Base-by-base conservation (phyloP, 2,797 vertebrate genomes). In the Eidolon dupreanum region DNA sequence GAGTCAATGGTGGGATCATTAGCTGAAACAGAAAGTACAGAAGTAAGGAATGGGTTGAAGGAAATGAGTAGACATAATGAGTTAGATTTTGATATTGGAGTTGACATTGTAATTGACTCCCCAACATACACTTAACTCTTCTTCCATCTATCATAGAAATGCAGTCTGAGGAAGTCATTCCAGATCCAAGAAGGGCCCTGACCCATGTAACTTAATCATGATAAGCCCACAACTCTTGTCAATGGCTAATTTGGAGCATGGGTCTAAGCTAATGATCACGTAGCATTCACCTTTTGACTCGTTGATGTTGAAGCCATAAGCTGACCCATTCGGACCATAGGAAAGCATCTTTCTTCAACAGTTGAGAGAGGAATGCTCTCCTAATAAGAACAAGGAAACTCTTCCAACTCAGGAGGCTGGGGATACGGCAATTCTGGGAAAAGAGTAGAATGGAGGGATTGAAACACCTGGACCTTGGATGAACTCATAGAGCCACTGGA, bases 91-190 rank as follows among this genome's bases (percentile, higher is more conserved):
- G 36, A 63, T 55, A 75, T 66, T 46, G 36, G 19, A 57, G 65
- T 87, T 84, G 90, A 90, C 57, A 57, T 66, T 79, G 71, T 88
- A 95, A 73, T 63, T 46, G 33, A 73, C 49, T 41, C 43, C 16
- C 53, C 61, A 36, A 82, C 10, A 49, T 90, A 46, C 46, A 49
- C 24, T 71, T 81, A 85, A 33, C 51, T 43, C 66, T 36, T 88
- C 75, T 74, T 63, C 73, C 85, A 51, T 85, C 90, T 89, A 59
- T 66, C 94, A 94, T 49, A 73, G 73, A 93, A 85, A 88, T 41
- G 4, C 59, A 38, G 8, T 63, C 57, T 82, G 31, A 73, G 57
- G 61, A 75, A 85, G 68, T 92, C 78, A 38, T n/a, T 87, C 57
- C 83, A 87, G 84, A 95, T 74, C 63, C 43, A 85, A n/a, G 22